Conservation (phyloP, 1,140 invertebrate genomes). For the Aphelenchoides besseyi region DNA sequence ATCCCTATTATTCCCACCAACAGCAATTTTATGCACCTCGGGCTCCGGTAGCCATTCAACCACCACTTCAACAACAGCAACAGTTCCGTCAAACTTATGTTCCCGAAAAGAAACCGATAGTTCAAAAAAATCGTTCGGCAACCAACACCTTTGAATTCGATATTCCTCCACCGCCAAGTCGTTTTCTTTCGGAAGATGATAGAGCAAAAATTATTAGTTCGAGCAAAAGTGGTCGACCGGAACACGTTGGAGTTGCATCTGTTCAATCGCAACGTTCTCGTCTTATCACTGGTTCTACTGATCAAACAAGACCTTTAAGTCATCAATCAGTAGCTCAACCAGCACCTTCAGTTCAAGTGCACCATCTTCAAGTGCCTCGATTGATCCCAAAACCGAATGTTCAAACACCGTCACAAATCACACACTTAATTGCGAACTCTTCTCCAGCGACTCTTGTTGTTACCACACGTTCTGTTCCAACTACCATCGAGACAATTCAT, state of each 20-base stretch:
- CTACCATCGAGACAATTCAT: neutral
- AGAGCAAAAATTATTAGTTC: constrained; percentile 20
- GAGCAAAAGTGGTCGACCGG: constrained; percentile 12
- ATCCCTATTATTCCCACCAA: constrained; percentile 4
- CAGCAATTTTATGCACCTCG: neutral
- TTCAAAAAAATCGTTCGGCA: too few species aligned
- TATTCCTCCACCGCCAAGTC: constrained; percentile 29
- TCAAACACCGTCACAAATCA: constrained; percentile 1
- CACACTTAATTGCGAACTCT: constrained; percentile 2
- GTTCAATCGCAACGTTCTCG: constrained; percentile 1
- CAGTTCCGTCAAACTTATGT: neutral
- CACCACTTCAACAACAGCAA: neutral
- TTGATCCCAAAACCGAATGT: constrained; percentile 6
- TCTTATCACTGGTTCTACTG: constrained; percentile 17
- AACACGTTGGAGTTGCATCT: constrained; percentile 9
- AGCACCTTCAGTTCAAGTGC: constrained; percentile 14
- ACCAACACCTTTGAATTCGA: constrained; percentile 31
- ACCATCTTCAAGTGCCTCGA: constrained; percentile 29
- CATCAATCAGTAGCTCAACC: constrained; percentile 28
- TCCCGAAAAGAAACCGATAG: constrained; percentile 11
- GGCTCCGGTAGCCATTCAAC: neutral
- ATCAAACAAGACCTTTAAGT: constrained; percentile 6
- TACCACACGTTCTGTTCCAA: neutral
- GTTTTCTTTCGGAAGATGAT: constrained; percentile 34
- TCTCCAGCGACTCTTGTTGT: neutral